Evolutionary conservation across 2,888 invertebrate genomes (phyloP).

Genomic region (Drosophila monieri): DNA sequence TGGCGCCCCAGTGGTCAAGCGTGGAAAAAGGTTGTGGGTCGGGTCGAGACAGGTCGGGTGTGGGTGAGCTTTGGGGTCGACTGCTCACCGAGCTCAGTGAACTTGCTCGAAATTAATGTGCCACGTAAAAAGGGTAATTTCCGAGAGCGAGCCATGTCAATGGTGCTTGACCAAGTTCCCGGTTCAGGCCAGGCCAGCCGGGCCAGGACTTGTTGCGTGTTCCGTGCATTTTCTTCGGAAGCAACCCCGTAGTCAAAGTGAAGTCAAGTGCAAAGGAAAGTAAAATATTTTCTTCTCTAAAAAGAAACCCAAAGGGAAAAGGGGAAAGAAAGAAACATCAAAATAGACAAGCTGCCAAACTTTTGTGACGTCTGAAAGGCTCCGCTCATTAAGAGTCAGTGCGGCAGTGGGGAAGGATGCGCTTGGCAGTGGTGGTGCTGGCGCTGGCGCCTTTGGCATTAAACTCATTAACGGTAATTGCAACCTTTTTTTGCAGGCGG

Average conservation of each 20-base stretch:
- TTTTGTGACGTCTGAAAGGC: slow-evolving; percentile 56
- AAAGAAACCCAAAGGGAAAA: neutral
- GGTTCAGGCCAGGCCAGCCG: slow-evolving; percentile 24
- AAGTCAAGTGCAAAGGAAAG: slow-evolving; percentile 70
- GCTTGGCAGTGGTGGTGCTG: slow-evolving; percentile 53
- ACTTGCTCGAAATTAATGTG: slow-evolving; percentile 72
- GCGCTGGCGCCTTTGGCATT: slow-evolving; percentile 65
- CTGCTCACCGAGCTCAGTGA: slow-evolving; percentile 57
- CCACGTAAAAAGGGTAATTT: slow-evolving; percentile 76
- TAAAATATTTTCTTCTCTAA: slow-evolving; percentile 49
- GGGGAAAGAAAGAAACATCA: slow-evolving; percentile 4
- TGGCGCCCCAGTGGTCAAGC: slow-evolving; percentile 68
- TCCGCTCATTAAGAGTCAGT: slow-evolving; percentile 58
- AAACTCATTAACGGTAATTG: slow-evolving; percentile 81
- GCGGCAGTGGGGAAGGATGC: slow-evolving; percentile 44
- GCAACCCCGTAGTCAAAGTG: slow-evolving; percentile 44
- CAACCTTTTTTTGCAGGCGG: slow-evolving; percentile 63
- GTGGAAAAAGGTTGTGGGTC: slow-evolving; percentile 50
- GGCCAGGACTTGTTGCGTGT: slow-evolving; percentile 64
- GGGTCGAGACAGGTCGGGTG: neutral
- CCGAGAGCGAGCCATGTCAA: slow-evolving; percentile 45
- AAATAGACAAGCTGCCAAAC: slow-evolving; percentile 46
- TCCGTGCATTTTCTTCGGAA: slow-evolving; percentile 34
- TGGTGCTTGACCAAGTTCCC: slow-evolving; percentile 41
- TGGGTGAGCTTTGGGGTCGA: slow-evolving; percentile 24